A percentile compares a stretch with the other conserved stretches of the same genome.
Conservation (phyloP, 2,888 invertebrate species). For the Deroplatys truncata region DNA sequence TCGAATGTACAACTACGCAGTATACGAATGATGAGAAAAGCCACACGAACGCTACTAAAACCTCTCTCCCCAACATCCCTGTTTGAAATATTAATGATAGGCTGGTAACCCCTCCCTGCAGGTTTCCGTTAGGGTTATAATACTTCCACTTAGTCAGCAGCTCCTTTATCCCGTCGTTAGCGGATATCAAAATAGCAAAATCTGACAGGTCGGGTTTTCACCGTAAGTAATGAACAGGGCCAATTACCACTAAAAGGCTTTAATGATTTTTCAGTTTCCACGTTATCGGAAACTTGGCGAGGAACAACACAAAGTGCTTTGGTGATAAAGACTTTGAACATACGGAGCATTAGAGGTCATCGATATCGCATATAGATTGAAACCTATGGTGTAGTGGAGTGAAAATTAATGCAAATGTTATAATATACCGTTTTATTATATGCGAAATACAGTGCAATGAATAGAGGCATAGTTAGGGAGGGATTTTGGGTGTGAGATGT, state of each 20-base stretch:
- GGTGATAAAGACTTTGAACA: no score
- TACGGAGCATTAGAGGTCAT: no score
- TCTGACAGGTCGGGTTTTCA: not conserved
- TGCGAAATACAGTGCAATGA: no score
- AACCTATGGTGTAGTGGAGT: no score
- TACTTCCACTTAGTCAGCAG: not conserved
- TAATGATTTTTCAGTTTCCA: not conserved
- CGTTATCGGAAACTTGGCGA: not conserved
- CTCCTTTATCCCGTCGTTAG: not conserved
- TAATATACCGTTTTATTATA: no score
- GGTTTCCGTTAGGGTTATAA: not conserved
- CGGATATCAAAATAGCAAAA: not conserved
- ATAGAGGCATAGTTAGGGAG: no score
- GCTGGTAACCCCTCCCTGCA: not conserved
- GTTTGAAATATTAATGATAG: not conserved
- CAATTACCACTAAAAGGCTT: not conserved
- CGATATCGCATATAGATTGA: no score
- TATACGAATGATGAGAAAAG: not conserved
- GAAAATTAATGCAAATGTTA: no score
- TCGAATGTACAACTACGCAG: no score
- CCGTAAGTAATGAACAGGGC: not conserved
- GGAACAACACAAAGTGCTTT: no score
- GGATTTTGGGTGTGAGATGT: no score
- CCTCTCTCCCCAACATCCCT: not conserved
- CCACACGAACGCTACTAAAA: not conserved